Evolutionary conservation across 2,888 invertebrate species (phyloP), one percentile per base, ranked within the genome.

Genomic region (Rotaria macrura): DNA sequence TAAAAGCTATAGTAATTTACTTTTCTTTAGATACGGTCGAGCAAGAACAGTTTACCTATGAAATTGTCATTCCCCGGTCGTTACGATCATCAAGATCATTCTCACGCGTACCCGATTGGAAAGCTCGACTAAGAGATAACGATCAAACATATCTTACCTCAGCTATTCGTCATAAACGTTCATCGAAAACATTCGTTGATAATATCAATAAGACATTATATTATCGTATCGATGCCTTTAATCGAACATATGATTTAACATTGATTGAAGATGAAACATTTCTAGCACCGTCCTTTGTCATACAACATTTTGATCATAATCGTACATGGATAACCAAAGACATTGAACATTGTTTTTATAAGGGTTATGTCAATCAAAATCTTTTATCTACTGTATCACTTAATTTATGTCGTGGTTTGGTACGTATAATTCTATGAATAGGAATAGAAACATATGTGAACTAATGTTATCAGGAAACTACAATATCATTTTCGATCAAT

Each of bases 181-280:
- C 65, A 34, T 20, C 17, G 38, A 20, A 40, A 40, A n/a, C 40
- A 10, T 79, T 79, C 12, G 4, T 25, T 43, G 20, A 43, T 25
- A 5, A 79, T 0, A 25, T 2, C 25, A 79, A 79, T 79, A 43
- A 43, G 43, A 79, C 40, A 43, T 1, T 79, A 25, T 25, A 79
- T n/a, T 79, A 79, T 79, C 79, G 79, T 79, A 79, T 79, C 2
- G 9, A 40, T n/a, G 79, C 20, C 43, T 79, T 79, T 79, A 79
- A 79, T 79, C 79, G 38, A 79, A 79, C 79, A 40, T 79, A 43
- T 43, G 79, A 79, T 79, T 79, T 79, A 79, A n/a, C 5, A 25
- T 43, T 79, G n/a, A 43, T 43, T n/a, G 43, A 79, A 40, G 79
- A 79, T 12, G 79, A 79, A n/a, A 23, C 79, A 43, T 79, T 79